Base-by-base conservation (phyloP, 2,113 vertebrate genomes). In the Apus apus region DNA sequence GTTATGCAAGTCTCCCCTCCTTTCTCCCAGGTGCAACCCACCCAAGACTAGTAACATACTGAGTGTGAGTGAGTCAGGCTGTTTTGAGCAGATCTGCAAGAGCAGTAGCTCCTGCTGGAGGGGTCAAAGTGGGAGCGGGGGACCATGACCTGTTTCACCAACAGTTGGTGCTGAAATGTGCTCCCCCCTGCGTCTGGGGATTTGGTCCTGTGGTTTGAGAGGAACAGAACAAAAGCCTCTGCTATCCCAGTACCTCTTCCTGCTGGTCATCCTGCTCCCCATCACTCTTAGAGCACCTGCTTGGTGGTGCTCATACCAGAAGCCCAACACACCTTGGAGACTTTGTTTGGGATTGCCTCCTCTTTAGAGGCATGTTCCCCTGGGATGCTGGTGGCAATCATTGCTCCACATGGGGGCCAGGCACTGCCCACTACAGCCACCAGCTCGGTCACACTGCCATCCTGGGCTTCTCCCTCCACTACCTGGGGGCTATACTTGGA, bases 381-480 rank as follows among this genome's bases (percentile, higher is more conserved):
- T 4, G 7, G 45, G 23, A 15, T 2, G 2, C 15, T n/a, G 36
- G 45, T 79, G 60, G 23, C 51, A 78, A 53, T 29, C 6, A 7
- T 51, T 46, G 51, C 32, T 20, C 25, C 32, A 36, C 10, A 15
- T 5, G 1, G 5, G 27, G 15, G 43, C 43, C 1, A 6, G 32
- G 36, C 18, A 17, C 26, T 22, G 8, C 15, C 9, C 8, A 15
- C 26, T 0, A 0, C 22, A 50, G 40, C 23, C 13, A 22, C 32
- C 64, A 48, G 62, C 50, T 64, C 32, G 27, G 26, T 13, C 46
- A 36, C 0, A 0, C 43, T 70, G 61, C 23, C 29, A 58, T 46
- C 56, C 15, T 5, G 6, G 8, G 7, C 17, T 36, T 51, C 50
- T 45, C 16, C 5, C 14, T 6, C 29, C 25, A 45, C 9, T 10